These are phyloP conservation scores for Dichetophora obliterata DNA, from an alignment of 2,888 invertebrate genomes.

Conservation along the genomic window DNA sequence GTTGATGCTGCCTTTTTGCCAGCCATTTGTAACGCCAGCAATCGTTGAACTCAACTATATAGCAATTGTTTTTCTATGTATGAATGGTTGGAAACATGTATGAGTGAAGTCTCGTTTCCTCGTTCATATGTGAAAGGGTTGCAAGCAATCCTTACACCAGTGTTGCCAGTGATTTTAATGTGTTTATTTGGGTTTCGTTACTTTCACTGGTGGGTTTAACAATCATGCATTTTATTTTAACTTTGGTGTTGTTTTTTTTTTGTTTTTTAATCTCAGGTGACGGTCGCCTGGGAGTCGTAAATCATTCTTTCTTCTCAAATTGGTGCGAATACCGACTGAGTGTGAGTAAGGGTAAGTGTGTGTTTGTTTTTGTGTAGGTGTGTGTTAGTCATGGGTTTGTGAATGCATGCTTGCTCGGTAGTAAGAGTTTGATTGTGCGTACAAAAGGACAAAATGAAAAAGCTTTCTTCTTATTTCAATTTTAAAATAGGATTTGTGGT, in stretches of 20 bases:
- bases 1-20: conserved; percentile 34
- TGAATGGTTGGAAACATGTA: neutral
- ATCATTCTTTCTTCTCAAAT: conserved; percentile 52
- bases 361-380: neutral
- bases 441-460: conserved; percentile 9
- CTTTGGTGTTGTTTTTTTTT: conserved; percentile 49
- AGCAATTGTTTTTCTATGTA: neutral
- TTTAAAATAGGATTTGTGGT: conserved; percentile 3
- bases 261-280: conserved; percentile 69
- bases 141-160: conserved; percentile 26
- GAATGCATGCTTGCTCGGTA: neutral
- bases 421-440: conserved; percentile 12
- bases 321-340: conserved; percentile 1
- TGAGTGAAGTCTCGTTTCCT: neutral
- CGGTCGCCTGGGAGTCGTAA: conserved; percentile 69
- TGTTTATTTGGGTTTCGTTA: conserved; percentile 59
- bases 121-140: conserved; percentile 4
- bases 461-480: neutral
- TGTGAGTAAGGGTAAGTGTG: neutral
- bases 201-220: conserved; percentile 48
- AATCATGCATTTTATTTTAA: conserved; percentile 21
- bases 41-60: conserved; percentile 14
- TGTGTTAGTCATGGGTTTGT: conserved; percentile 10
- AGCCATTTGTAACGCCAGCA: neutral
- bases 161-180: conserved; percentile 60